Conservation (phyloP, 2,888 invertebrate genomes). For the Branchellion lobata region DNA sequence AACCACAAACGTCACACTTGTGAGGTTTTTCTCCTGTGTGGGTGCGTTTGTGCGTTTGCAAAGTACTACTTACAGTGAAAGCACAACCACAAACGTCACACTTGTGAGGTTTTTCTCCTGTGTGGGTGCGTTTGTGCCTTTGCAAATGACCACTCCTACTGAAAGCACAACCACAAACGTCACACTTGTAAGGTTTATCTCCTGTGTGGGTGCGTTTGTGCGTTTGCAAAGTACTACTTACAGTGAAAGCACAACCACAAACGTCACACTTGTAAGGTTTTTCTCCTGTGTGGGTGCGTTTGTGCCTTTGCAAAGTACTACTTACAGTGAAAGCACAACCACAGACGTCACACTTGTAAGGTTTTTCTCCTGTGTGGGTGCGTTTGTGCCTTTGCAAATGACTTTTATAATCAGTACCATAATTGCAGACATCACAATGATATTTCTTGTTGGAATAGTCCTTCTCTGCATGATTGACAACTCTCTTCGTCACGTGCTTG, state of each 20-base stretch:
- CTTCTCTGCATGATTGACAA: neutral
- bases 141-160: slow-evolving; percentile 19
- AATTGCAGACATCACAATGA: neutral
- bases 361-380: neutral
- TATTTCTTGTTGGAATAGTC: neutral
- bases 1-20: slow-evolving; percentile 31
- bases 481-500: neutral
- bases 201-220: slow-evolving; percentile 38
- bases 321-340: neutral
- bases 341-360: slow-evolving; percentile 18
- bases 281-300: slow-evolving; percentile 37
- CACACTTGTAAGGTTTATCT: slow-evolving; percentile 41
- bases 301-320: slow-evolving; percentile 34
- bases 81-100: slow-evolving; percentile 39
- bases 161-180: slow-evolving; percentile 37
- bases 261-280: slow-evolving; percentile 31
- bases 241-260: slow-evolving; percentile 35
- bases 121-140: slow-evolving; percentile 36
- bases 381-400: neutral
- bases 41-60: slow-evolving; percentile 39
- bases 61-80: slow-evolving; percentile 7
- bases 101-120: slow-evolving; percentile 44
- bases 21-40: slow-evolving; percentile 41
- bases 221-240: slow-evolving; percentile 6
- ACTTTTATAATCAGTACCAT: neutral